phyloP scores from a whole-genome alignment of 2,888 invertebrate genomes.

The Ormyrus pomaceus region DNA sequence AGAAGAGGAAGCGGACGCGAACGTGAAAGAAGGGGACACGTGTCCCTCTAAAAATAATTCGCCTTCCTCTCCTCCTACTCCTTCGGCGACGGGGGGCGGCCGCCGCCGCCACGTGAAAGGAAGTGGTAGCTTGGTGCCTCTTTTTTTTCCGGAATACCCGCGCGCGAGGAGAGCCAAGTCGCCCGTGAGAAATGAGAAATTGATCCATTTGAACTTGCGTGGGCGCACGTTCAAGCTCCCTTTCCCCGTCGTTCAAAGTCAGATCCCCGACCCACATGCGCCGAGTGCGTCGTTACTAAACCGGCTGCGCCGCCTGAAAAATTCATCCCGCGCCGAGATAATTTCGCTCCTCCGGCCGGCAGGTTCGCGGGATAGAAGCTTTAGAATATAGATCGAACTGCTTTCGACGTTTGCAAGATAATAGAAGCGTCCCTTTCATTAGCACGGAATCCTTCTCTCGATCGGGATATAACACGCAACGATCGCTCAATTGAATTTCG shows the following conservation, averaged over 20 bases:
- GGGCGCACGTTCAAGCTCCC: slow-evolving; percentile 8
- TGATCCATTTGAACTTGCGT: slow-evolving; percentile 46
- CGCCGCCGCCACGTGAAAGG: slow-evolving; percentile 54
- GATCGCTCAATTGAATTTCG: too few species aligned
- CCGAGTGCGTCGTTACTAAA: not conserved
- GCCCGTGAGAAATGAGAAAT: slow-evolving; percentile 44
- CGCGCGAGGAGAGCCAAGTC: not conserved
- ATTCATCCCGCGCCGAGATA: too few species aligned
- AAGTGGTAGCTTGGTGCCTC: slow-evolving; percentile 45
- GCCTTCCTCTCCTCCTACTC: not conserved
- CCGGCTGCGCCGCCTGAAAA: too few species aligned
- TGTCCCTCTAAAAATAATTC: slow-evolving; percentile 56
- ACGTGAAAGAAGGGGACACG: slow-evolving; percentile 52
- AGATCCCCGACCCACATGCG: not conserved
- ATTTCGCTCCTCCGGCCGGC: too few species aligned
- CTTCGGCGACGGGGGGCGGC: not conserved
- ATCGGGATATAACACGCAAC: too few species aligned
- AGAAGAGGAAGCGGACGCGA: slow-evolving; percentile 25
- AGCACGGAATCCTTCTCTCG: too few species aligned
- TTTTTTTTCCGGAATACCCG: not conserved
- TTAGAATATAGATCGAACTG: too few species aligned
- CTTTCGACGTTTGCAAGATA: too few species aligned
- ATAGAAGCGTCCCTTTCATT: too few species aligned
- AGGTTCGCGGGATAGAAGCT: too few species aligned
- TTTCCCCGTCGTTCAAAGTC: slow-evolving; percentile 15